Evolutionary conservation across 2,888 invertebrate species (phyloP).

Genomic region (Trissolcus japonicus): DNA sequence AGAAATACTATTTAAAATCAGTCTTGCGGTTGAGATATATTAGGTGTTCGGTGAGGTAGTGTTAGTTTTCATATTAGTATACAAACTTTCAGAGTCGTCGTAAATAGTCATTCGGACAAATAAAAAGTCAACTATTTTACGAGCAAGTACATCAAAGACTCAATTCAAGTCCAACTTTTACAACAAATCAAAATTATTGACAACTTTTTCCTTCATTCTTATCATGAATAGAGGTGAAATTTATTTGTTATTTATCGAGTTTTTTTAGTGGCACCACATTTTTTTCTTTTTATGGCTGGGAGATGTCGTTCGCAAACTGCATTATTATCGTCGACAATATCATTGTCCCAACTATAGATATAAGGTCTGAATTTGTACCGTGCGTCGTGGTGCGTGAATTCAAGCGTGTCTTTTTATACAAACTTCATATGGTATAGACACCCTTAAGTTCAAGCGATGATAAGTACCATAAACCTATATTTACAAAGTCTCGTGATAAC

Average conservation of each 20-base stretch:
- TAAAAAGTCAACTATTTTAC: not conserved
- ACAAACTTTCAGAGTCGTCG: constrained; percentile 68
- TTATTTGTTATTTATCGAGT: no score
- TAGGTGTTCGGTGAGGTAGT: constrained; percentile 76
- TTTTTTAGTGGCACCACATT: not conserved
- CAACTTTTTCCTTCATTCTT: no score
- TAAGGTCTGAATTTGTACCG: constrained; percentile 75
- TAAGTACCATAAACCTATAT: constrained; percentile 8
- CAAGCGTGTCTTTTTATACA: constrained; percentile 43
- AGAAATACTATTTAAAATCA: constrained; percentile 76
- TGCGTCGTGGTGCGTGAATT: constrained; percentile 64
- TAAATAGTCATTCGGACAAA: constrained; percentile 33
- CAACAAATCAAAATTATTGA: no score
- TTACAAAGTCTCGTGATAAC: constrained; percentile 23
- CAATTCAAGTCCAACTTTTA: not conserved
- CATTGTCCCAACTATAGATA: constrained; percentile 34
- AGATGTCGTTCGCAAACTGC: constrained; percentile 5
- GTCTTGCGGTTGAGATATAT: constrained; percentile 76
- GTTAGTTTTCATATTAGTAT: constrained; percentile 73
- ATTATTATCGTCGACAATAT: constrained; percentile 45
- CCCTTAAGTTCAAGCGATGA: constrained; percentile 7
- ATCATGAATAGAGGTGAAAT: no score
- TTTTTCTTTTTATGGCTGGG: not conserved
- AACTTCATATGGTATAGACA: constrained; percentile 32
- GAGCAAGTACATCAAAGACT: not conserved